Base-by-base conservation (phyloP, 1,140 invertebrate species). In the Drosophila malerkotliana region DNA sequence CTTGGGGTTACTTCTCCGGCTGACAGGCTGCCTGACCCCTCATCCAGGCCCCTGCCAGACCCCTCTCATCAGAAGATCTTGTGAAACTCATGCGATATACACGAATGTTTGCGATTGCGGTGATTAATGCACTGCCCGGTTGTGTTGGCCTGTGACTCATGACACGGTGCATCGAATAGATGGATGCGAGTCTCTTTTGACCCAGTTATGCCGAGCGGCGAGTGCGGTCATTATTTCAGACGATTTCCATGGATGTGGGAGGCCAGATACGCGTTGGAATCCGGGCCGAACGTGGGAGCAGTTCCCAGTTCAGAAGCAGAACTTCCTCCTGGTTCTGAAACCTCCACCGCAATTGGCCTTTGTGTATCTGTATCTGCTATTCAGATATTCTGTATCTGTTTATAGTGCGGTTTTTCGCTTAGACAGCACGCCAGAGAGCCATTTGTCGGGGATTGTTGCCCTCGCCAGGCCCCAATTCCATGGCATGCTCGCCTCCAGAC, bases 121-220 rank as follows among this genome's bases (percentile, higher is more conserved):
- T 75, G 80, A 81, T 85, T 84, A 87, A 84, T 84, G 77, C 77
- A 80, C 58, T 18, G 51, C 48, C 56, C 54, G 34, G 59, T 55
- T 37, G 44, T 39, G 45, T 64, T 28, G 69, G 54, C 61, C 57
- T 59, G 26, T 60, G 57, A 58, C 53, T 59, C 48, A 56, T 64
- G 74, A 64, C 69, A 18, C 75, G 56, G 58, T 71, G 63, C 68
- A 69, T 84, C 74, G 74, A 87, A 81, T 87, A 75, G 73, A 82
- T 77, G 74, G 51, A 74, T 77, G 58, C 74, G 62, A 51, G 67
- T 87, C 63, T 77, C 44, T 75, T 87, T 67, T 85, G 82, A 81
- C 82, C 81, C 48, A 85, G 60, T 87, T 85, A 81, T 77, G 51
- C 67, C 57, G 30, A 53, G 10, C 21, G 69, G 44, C 44, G 18